Evolutionary conservation across 1,140 invertebrate species (phyloP), one percentile per base, ranked within the genome.

Genomic region (Drosophila serrata): DNA sequence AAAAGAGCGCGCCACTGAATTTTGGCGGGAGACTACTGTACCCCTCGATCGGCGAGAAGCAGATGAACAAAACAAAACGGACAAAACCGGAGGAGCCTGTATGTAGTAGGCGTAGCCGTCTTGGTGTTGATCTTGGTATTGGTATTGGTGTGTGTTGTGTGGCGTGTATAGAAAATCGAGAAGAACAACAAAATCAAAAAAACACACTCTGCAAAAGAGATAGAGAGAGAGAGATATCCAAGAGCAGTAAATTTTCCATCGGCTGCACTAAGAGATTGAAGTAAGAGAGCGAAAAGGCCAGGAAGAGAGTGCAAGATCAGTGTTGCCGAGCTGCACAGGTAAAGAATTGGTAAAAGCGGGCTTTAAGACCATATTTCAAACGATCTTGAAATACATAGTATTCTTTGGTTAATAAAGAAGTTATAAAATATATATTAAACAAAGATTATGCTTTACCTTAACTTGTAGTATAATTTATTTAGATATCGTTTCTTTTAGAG

Each of bases 11-110:
- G 76, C 80, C 77, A 88, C 86, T 90, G 74, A 90, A 79, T 90
- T 90, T 90, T 90, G 85, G 85, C 85, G 85, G 85, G 85, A 90
- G 85, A 90, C 85, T 90, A 90, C 85, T 90, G 85, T 90, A 90
- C 85, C 85, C 73, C 77, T 79, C 64, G 67, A 73, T 59, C 51
- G 57, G 56, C 56, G 78, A 58, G 84, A 87, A 87, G 62, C 79
- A 81, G 57, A 65, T 82, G 85, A 90, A 90, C 85, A 90, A 90
- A 90, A 90, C 85, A 90, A 90, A 55, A 87, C 80, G 61, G 72
- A 75, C 70, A 81, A 72, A 72, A 90, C 81, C 72, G 76, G 81
- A 81, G 74, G 73, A 60, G 69, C 61, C 60, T 63, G 69, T 69
- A 69, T 63, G 69, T 69, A 69, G 65, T 68, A 68, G 65, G 67